phyloP scores from a whole-genome alignment of 2,888 invertebrate genomes.

The Pristionchus exspectatus region DNA sequence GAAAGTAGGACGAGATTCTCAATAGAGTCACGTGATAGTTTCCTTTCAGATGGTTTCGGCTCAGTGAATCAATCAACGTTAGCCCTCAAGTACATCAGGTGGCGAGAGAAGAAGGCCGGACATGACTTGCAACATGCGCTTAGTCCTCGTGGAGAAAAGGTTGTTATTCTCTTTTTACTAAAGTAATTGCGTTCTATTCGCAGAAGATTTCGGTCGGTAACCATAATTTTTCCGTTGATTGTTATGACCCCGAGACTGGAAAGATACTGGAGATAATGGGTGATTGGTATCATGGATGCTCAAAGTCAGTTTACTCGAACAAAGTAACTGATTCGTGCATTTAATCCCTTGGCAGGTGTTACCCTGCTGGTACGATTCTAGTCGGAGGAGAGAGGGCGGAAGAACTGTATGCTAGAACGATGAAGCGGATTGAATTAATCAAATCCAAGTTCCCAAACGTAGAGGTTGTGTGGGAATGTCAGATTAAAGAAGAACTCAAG shows the following conservation, averaged over 20 bases:
- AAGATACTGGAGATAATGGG: too few species aligned
- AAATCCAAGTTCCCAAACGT: background rate
- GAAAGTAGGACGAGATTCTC: background rate
- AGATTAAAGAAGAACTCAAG: background rate
- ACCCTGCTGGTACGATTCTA: background rate
- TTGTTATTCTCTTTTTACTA: background rate
- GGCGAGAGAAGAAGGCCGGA: background rate
- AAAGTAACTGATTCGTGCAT: too few species aligned
- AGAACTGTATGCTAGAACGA: background rate
- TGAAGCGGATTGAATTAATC: background rate
- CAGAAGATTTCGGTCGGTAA: background rate
- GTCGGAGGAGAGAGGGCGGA: constrained; percentile 12
- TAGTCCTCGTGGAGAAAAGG: background rate
- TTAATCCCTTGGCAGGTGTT: too few species aligned
- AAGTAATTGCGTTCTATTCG: background rate
- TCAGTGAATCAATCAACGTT: background rate
- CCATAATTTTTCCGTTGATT: background rate
- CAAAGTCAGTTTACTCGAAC: too few species aligned
- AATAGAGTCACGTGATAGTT: too few species aligned
- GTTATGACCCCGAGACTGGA: background rate
- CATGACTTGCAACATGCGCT: background rate
- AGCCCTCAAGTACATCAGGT: too few species aligned
- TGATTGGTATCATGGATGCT: too few species aligned
- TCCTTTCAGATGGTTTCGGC: constrained; percentile 2
- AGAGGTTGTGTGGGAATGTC: background rate